Evolutionary conservation across 2,888 invertebrate genomes (phyloP).

Genomic region (Cotesia congregata): DNA sequence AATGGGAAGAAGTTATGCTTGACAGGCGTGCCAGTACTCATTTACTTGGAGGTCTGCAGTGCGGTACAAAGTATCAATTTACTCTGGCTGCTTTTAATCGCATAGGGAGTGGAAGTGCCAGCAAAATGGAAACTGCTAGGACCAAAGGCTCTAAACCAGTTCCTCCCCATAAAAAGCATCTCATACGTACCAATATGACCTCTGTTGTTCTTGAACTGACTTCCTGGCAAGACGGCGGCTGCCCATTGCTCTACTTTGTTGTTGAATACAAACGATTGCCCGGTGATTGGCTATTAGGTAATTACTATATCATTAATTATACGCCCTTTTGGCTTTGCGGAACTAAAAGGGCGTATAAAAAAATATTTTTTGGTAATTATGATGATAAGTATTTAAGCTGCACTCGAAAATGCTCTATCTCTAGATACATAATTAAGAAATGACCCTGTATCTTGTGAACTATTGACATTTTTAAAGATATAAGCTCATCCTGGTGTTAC

Average conservation of each 20-base stretch:
- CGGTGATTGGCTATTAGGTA: slow-evolving; percentile 66
- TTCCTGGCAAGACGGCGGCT: slow-evolving; percentile 70
- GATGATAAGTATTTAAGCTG: too few species aligned
- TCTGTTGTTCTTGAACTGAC: slow-evolving; percentile 67
- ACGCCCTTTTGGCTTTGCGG: too few species aligned
- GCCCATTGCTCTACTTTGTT: slow-evolving; percentile 68
- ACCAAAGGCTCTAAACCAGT: slow-evolving; percentile 69
- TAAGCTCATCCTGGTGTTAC: too few species aligned
- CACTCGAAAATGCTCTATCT: too few species aligned
- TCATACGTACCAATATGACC: slow-evolving; percentile 66
- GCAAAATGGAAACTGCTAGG: slow-evolving; percentile 66
- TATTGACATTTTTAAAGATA: too few species aligned
- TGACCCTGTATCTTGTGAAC: too few species aligned
- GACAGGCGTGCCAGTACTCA: slow-evolving; percentile 70
- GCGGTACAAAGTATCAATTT: slow-evolving; percentile 69
- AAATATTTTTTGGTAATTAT: too few species aligned
- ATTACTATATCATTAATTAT: slow-evolving; percentile 30
- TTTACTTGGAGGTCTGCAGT: slow-evolving; percentile 65
- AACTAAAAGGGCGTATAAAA: too few species aligned
- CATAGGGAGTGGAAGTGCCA: slow-evolving; percentile 69
- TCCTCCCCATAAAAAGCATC: slow-evolving; percentile 65
- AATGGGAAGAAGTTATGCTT: slow-evolving; percentile 73
- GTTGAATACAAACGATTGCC: slow-evolving; percentile 67
- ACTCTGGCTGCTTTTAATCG: slow-evolving; percentile 68
- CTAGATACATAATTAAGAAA: too few species aligned